Conservation (phyloP, 2,113 vertebrate species). For the Plestiodon gilberti region DNA sequence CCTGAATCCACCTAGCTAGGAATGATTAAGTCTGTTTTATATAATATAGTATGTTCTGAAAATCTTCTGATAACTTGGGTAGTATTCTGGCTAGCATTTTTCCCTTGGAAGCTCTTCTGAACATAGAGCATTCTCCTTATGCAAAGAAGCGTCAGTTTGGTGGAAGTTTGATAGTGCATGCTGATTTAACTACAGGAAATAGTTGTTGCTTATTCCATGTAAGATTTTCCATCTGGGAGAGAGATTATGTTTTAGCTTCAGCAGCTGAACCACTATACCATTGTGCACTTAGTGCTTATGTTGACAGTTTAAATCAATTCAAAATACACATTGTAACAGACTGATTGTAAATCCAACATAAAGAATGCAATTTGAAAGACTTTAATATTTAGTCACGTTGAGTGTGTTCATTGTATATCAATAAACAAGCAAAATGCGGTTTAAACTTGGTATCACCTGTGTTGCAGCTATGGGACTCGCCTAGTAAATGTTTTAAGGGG, state of each 20-base stretch:
- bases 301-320: background rate
- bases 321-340: conserved; percentile 41
- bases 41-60: background rate
- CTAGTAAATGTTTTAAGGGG: background rate
- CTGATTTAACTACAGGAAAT: conserved; percentile 51
- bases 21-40: background rate
- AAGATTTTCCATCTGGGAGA: conserved; percentile 22
- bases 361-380: conserved; percentile 17
- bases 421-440: conserved; percentile 70
- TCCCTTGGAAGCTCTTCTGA: too few relatives aligned
- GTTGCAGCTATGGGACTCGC: background rate
- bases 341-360: conserved; percentile 12
- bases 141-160: conserved; percentile 15
- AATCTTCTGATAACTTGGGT: conserved; percentile 42
- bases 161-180: background rate
- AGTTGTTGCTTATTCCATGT: conserved; percentile 20
- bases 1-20: conserved; percentile 10
- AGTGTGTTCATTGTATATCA: conserved; percentile 67
- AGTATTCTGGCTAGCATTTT: too few relatives aligned
- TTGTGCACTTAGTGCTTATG: conserved; percentile 25
- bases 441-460: conserved; percentile 10
- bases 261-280: conserved; percentile 5
- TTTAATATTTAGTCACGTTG: conserved; percentile 60
- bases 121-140: too few relatives aligned
- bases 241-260: conserved; percentile 8